Evolutionary conservation across 1,140 invertebrate genomes (phyloP), one percentile per base, ranked within the genome.

Genomic region (Cydia strobilella): DNA sequence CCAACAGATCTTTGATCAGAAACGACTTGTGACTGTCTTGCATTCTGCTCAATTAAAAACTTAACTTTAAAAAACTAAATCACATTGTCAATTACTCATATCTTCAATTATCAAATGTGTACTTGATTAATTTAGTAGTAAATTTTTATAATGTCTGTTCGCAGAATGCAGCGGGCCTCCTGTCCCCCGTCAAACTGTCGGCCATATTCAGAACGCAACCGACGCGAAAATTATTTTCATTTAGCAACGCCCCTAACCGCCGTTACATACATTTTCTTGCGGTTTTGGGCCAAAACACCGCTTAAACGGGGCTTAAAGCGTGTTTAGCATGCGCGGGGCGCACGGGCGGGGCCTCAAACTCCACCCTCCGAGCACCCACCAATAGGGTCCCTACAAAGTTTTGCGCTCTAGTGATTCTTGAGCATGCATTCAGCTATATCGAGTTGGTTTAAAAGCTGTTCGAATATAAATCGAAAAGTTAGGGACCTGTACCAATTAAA

Each of bases 11-110:
- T 79, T 95, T 94, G 76, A 97, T 97, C 15, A 97, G 87, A 88
- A 97, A 97, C 2, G 96, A 96, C 84, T 97, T 97, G 77, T 96
- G 95, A 77, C 93, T 94, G 88, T 96, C 96, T 86, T 96, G 90
- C 92, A 93, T 91, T 72, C 82, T 18, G 84, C 83, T 79, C 39
- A 75, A 45, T 74, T 75, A 81, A 84, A 81, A 80, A 80, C 25
- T 48, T 27, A 65, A 3, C 39, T 59, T 39, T 12, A 31, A 31
- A 69, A 48, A 13, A 66, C 15, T 7, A 45, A 54, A 18, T 69
- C 42, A 51, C 74, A 63, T 42, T 18, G 31, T 42, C 74, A 72
- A 51, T 18, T 65, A 42, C 12, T 35, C 31, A 7, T 12, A 42
- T 13, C 39, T 42, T 13, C 39, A 42, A 42, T 39, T 2, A 13